Conservation (phyloP, 2,113 vertebrate species). For the Gorilla gorilla region DNA sequence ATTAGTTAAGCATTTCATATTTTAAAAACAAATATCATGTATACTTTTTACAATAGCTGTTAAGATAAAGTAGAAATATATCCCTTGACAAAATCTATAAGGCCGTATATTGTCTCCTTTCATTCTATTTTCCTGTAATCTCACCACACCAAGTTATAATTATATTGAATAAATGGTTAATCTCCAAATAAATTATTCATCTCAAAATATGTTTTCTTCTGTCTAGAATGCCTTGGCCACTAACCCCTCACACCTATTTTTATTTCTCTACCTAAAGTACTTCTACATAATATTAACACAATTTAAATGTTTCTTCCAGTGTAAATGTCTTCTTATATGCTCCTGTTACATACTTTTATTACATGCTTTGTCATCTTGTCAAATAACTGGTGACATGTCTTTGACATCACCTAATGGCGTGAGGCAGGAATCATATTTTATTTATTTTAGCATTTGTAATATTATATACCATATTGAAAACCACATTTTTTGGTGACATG, state of each 20-base stretch:
- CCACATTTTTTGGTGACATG: not conserved
- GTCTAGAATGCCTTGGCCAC: not conserved
- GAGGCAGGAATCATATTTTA: not conserved
- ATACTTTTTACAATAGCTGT: not conserved
- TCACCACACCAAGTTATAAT: not conserved
- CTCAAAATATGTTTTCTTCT: constrained; percentile 4
- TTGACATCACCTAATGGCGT: not conserved
- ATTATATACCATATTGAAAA: not conserved
- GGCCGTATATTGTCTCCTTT: not conserved
- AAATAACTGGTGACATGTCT: not conserved
- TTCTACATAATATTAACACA: not conserved
- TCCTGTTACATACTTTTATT: not conserved
- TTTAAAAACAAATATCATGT: not conserved
- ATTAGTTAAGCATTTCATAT: not conserved
- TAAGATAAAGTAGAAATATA: not conserved
- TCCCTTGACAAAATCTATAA: not conserved
- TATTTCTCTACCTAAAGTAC: not conserved
- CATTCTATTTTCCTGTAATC: not conserved
- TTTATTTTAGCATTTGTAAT: not conserved
- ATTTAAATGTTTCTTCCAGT: not conserved
- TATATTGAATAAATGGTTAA: not conserved
- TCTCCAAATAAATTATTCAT: not conserved
- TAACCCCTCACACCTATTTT: not conserved
- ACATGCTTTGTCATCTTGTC: not conserved
- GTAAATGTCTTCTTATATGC: not conserved